A percentile compares a stretch with the other conserved stretches of the same genome.
phyloP scores from a whole-genome alignment of 64 coral and sea anemone species.

The Porites australiensis region DNA sequence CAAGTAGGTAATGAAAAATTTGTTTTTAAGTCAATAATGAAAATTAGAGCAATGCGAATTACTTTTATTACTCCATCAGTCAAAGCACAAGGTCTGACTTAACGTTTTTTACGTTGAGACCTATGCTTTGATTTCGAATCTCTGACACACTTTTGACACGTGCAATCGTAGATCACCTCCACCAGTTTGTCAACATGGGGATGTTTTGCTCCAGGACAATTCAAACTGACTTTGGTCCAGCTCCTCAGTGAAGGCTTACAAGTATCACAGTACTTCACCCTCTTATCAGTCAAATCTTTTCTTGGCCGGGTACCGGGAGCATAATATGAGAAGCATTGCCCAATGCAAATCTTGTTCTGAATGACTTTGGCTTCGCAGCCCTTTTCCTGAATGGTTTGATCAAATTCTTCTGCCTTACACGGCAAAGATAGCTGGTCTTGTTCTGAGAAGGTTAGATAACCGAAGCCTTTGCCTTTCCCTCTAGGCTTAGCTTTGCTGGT shows the following conservation, averaged over 20 bases:
- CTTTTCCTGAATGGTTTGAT: constrained; percentile 23
- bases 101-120: no score
- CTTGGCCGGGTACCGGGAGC: constrained; percentile 27
- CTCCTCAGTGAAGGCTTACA: constrained; percentile 32
- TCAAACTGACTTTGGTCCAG: constrained; percentile 37
- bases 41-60: no score
- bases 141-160: constrained; percentile 11
- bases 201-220: constrained; percentile 12
- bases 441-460: no score
- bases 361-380: constrained; percentile 55
- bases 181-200: constrained; percentile 31
- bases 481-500: no score
- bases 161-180: constrained; percentile 25
- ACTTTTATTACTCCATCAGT: no score
- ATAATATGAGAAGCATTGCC: constrained; percentile 71
- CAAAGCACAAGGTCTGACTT: no score
- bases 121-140: not conserved
- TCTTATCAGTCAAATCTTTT: not conserved
- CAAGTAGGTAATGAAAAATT: no score
- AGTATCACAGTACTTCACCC: constrained; percentile 26
- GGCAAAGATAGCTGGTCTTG: not conserved
- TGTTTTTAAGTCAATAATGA: no score
- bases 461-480: no score
- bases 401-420: constrained; percentile 24
- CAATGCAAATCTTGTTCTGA: constrained; percentile 60